Percentiles rank a stretch among this genome's conserved stretches.
Conservation (phyloP, 2,113 vertebrate species). For the Neogobius melanostomus region DNA sequence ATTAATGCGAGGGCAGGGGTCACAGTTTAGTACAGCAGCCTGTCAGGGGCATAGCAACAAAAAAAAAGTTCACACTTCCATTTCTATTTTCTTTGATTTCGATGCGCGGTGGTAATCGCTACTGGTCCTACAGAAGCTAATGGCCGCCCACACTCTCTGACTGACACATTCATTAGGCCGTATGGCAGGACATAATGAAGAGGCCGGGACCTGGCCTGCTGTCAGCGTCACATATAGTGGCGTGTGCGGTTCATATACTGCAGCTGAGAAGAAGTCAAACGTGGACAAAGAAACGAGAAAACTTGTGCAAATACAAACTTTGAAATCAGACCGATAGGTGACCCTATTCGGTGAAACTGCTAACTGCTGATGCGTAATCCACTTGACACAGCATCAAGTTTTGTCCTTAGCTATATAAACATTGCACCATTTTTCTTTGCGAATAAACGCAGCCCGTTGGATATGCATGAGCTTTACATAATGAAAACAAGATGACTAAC, state of each 20-base stretch:
- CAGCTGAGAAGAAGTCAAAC: background rate
- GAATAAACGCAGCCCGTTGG: background rate
- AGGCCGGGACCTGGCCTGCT: background rate
- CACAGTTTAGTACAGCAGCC: background rate
- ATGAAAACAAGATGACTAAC: background rate
- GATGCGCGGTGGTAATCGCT: background rate
- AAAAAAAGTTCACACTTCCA: no score
- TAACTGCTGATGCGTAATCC: background rate
- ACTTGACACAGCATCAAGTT: background rate
- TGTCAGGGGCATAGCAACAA: no score
- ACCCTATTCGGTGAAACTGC: background rate
- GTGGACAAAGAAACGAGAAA: background rate
- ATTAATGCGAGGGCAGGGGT: background rate
- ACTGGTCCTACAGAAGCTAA: background rate
- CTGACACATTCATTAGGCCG: constrained; percentile 3
- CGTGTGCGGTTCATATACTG: background rate
- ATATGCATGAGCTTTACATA: background rate
- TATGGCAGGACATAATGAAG: background rate
- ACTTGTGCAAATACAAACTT: no score
- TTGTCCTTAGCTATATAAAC: background rate
- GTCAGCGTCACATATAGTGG: background rate
- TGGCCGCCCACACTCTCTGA: background rate
- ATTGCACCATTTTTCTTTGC: background rate
- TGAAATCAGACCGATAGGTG: background rate
- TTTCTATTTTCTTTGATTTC: background rate